Conservation (phyloP, 1,140 invertebrate genomes). For the Mizuhopecten yessoensis region DNA sequence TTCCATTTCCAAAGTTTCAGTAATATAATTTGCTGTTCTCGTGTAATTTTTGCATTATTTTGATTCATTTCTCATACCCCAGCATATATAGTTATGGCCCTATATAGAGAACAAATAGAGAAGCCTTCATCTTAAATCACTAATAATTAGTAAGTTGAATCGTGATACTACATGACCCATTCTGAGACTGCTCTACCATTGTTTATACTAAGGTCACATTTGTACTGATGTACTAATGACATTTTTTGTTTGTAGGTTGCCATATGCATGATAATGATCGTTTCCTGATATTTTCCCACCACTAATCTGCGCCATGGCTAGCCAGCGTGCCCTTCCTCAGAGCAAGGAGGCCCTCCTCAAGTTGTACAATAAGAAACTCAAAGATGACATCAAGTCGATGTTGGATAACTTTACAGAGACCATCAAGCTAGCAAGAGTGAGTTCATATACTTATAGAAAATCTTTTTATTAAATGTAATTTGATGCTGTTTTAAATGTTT, state of each 20-base stretch:
- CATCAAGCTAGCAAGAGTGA: constrained; percentile 93
- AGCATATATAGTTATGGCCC: too few relatives aligned
- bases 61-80: too few relatives aligned
- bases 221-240: too few relatives aligned
- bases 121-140: too few relatives aligned
- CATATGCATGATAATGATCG: background rate
- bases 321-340: constrained; percentile 89
- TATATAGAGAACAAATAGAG: too few relatives aligned
- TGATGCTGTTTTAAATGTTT: background rate
- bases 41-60: too few relatives aligned
- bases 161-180: too few relatives aligned
- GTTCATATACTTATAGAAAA: constrained; percentile 35
- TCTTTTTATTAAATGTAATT: background rate
- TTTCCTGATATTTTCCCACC: background rate
- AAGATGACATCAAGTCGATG: constrained; percentile 98
- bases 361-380: constrained; percentile 95
- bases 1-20: too few relatives aligned
- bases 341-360: constrained; percentile 97
- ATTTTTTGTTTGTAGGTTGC: constrained; percentile 40
- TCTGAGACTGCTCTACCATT: too few relatives aligned
- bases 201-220: too few relatives aligned
- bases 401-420: constrained; percentile 98
- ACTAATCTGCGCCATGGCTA: background rate
- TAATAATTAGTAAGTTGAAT: too few relatives aligned
- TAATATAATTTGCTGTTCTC: too few relatives aligned